These are phyloP conservation scores for Pemphigus obesinymphae DNA, from an alignment of 1,140 invertebrate genomes.

Conservation along the genomic window DNA sequence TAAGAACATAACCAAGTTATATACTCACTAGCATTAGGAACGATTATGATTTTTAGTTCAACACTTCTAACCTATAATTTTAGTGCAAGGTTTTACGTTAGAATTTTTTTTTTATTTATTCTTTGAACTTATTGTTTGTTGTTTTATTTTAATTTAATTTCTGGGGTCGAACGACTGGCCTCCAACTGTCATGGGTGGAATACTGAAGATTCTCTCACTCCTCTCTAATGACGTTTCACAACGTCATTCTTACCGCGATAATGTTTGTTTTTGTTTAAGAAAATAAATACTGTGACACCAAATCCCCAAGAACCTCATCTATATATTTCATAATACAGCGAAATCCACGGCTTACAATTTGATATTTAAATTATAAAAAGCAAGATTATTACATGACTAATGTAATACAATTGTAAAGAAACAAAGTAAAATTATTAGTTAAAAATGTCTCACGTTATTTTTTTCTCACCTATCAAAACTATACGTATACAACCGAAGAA, in stretches of 20 bases:
- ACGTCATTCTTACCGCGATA: conserved; percentile 4
- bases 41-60: background rate
- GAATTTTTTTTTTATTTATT: background rate
- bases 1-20: background rate
- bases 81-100: background rate
- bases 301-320: conserved; percentile 10
- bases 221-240: conserved; percentile 37
- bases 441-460: conserved; percentile 32
- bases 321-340: conserved; percentile 23
- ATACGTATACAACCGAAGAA: background rate
- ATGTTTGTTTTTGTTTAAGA: conserved; percentile 30
- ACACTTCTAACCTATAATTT: background rate
- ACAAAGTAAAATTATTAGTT: conserved; percentile 24
- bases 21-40: background rate
- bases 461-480: conserved; percentile 11
- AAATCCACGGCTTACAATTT: conserved; percentile 3
- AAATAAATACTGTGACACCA: conserved; percentile 30
- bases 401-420: conserved; percentile 3
- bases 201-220: conserved; percentile 27
- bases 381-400: conserved; percentile 17
- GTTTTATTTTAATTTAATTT: conserved; percentile 1
- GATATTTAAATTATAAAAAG: conserved; percentile 31
- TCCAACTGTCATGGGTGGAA: conserved; percentile 19
- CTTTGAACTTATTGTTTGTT: background rate
- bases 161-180: conserved; percentile 1